These are phyloP conservation scores for Casuarius casuarius DNA, from an alignment of 2,113 vertebrate genomes.

Conservation along the genomic window DNA sequence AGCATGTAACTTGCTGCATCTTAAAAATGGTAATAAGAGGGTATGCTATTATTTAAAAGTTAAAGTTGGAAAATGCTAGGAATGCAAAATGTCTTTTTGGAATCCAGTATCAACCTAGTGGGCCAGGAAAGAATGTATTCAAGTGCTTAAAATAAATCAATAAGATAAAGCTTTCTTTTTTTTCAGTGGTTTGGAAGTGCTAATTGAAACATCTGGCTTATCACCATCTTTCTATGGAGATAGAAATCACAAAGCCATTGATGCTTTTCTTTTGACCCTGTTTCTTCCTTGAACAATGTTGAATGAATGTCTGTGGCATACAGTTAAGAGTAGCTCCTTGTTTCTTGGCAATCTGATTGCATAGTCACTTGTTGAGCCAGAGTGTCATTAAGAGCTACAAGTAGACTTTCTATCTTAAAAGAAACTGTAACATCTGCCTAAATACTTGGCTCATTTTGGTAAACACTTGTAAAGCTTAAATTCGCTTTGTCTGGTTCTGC, in stretches of 20 bases:
- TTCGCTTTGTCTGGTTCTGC: not conserved
- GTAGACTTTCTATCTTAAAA: constrained; percentile 54
- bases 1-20: not conserved
- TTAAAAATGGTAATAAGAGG: constrained; percentile 13
- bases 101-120: not conserved
- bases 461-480: constrained; percentile 12
- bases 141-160: constrained; percentile 52
- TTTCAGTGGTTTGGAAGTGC: not conserved
- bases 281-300: not conserved
- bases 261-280: not conserved
- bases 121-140: constrained; percentile 45
- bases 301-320: not conserved
- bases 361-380: constrained; percentile 68
- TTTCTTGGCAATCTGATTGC: constrained; percentile 26
- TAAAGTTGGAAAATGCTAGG: constrained; percentile 4
- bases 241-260: not conserved
- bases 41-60: not conserved
- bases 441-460: constrained; percentile 3
- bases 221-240: not conserved
- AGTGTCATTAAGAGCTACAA: constrained; percentile 49
- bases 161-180: constrained; percentile 31
- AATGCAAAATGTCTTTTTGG: constrained; percentile 48
- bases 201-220: constrained; percentile 28
- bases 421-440: constrained; percentile 45
- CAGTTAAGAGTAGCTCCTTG: not conserved